Evolutionary conservation across 2,888 invertebrate species (phyloP), one percentile per base, ranked within the genome.

Genomic region (Tenodera sinensis): DNA sequence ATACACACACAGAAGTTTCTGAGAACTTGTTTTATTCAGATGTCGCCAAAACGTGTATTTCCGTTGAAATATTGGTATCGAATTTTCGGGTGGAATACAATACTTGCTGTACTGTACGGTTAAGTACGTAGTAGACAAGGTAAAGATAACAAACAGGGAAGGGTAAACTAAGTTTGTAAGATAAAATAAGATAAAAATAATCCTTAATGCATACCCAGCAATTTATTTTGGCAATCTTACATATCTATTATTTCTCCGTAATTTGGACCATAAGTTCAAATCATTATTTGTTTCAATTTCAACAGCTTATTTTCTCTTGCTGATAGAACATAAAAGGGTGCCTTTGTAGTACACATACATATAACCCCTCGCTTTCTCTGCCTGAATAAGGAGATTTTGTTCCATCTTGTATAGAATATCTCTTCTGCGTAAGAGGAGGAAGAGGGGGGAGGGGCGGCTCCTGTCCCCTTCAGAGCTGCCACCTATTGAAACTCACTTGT

Each of bases 401-500:
- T 85, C 42, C 84, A 88, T 85, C 89, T 86, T 84, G 85, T 85
- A 88, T 81, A 89, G 47, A 54, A 83, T 71, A 89, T 71, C 83
- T 28, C 84, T 20, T 84, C 27, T 34, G 34, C 42, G 54, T 71
- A 71, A 71, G 54, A 71, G 54, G 54, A 71, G 54, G 54, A 71
- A 25, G 54, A 25, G 25, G 15, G n/a, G 34, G 4, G n/a, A 25
- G 20, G 25, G 15, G 34, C 2, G 34, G n/a, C 84, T 84, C 34
- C 42, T 34, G 84, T 84, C 42, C 27, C 28, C 25, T 85, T 71
- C 54, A 71, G 54, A 71, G 54, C 54, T 71, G 54, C 54, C 54
- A 85, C 88, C 89, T 71, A 88, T 85, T 85, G 89, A 88, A 86
- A 89, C 30, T 71, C 54, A 54, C 83, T 89, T 42, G 83, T 30